phyloP scores from a whole-genome alignment of 2,797 vertebrate genomes.

The Muscicapa striata region DNA sequence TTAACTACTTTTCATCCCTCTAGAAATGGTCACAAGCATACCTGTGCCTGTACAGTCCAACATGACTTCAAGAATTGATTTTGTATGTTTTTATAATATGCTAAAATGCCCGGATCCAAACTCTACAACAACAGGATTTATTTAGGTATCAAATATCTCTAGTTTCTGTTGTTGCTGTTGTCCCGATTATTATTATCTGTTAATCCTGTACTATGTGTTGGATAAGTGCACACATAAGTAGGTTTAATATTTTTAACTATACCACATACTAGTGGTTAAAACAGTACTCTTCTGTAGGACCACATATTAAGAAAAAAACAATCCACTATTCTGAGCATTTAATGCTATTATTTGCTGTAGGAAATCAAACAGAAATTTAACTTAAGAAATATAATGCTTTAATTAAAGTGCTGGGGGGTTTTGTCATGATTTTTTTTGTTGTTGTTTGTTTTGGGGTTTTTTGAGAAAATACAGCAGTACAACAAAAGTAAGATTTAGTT shows the following conservation, averaged over 20 bases:
- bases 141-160: not conserved
- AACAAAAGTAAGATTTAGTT: not conserved
- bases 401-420: not conserved
- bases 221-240: not conserved
- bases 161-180: not conserved
- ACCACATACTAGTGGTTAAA: not conserved
- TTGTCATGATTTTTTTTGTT: too few relatives aligned
- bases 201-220: not conserved
- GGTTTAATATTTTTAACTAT: not conserved
- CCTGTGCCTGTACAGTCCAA: not conserved
- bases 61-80: not conserved
- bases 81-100: not conserved
- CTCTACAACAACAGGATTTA: not conserved
- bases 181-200: not conserved
- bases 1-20: not conserved
- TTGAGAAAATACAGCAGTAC: not conserved
- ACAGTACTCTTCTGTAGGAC: not conserved
- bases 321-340: not conserved
- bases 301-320: not conserved
- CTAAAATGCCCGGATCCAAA: not conserved
- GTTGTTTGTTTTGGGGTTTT: accelerated
- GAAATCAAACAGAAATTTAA: not conserved
- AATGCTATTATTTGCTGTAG: not conserved
- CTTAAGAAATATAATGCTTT: not conserved
- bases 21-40: not conserved